Evolutionary conservation across 2,888 invertebrate species (phyloP).

Genomic region (Pyrrhosoma nymphula): DNA sequence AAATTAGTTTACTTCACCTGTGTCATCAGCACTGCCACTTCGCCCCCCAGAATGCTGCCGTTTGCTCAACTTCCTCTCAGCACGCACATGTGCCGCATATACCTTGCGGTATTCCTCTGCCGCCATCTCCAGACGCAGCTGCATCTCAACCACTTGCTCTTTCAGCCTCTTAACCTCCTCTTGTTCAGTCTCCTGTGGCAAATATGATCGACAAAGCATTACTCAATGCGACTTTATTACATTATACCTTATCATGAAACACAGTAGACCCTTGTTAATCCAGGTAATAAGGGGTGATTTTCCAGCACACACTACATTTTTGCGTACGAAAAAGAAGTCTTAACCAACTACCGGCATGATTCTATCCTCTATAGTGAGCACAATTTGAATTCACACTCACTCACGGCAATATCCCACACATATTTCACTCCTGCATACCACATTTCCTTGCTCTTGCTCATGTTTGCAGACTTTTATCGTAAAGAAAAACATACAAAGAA

Average conservation of each 20-base stretch:
- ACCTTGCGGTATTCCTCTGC: constrained; percentile 71
- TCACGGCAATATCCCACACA: too few relatives aligned
- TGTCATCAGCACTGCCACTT: constrained; percentile 55
- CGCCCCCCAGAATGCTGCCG: constrained; percentile 68
- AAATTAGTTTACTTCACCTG: background rate
- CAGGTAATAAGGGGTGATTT: background rate
- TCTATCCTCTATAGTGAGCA: too few relatives aligned
- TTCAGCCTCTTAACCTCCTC: constrained; percentile 50
- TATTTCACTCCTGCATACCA: too few relatives aligned
- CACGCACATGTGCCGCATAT: constrained; percentile 69
- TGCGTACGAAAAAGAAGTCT: too few relatives aligned
- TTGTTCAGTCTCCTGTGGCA: background rate
- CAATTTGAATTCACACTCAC: too few relatives aligned
- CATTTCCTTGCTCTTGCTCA: too few relatives aligned
- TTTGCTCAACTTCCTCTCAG: constrained; percentile 69
- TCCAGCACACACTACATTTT: too few relatives aligned
- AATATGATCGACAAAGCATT: background rate
- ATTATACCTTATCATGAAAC: too few relatives aligned
- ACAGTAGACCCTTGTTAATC: too few relatives aligned
- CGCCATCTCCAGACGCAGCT: constrained; percentile 70
- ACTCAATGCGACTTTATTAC: background rate
- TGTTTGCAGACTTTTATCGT: too few relatives aligned
- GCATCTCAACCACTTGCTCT: constrained; percentile 68
- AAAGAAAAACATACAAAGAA: too few relatives aligned
- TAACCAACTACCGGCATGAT: too few relatives aligned